Percentiles rank a stretch among this genome's conserved stretches.
phyloP scores from a whole-genome alignment of 2,797 vertebrate species.

The Protonibea diacanthus region DNA sequence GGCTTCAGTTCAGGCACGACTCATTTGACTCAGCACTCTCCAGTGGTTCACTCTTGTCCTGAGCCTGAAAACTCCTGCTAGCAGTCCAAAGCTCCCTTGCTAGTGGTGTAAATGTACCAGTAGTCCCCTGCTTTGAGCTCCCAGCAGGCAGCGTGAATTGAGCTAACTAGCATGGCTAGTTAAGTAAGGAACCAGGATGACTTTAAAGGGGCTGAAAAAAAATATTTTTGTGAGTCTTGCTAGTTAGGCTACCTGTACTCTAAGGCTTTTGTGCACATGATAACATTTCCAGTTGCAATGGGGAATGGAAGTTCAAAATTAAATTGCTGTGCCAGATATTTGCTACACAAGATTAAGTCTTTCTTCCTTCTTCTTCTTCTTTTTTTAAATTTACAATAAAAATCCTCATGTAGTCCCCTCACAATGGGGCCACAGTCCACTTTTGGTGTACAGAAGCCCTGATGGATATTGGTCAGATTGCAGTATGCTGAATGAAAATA shows the following conservation, averaged over 20 bases:
- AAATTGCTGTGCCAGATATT: not conserved
- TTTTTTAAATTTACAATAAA: not conserved
- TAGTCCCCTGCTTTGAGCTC: too few species aligned
- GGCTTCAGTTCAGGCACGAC: too few species aligned
- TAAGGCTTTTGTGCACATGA: not conserved
- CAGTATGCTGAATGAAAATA: conserved; percentile 43
- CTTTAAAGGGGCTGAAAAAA: accelerated
- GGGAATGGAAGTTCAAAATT: not conserved
- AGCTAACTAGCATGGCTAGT: not conserved
- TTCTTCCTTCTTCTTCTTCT: too few species aligned
- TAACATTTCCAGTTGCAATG: not conserved
- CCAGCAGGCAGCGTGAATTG: too few species aligned
- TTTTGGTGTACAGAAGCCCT: conserved; percentile 11
- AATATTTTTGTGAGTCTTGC: not conserved
- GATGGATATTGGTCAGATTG: conserved; percentile 49
- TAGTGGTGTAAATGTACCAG: too few species aligned
- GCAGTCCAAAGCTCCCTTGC: too few species aligned
- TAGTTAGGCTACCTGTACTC: not conserved
- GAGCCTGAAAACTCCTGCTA: too few species aligned
- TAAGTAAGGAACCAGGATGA: not conserved
- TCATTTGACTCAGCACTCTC: too few species aligned
- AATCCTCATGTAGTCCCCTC: not conserved
- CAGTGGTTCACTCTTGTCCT: too few species aligned
- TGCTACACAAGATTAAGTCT: not conserved
- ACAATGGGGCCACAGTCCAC: not conserved